phyloP scores from a whole-genome alignment of 1,140 invertebrate genomes.

The Hetaerina americana region DNA sequence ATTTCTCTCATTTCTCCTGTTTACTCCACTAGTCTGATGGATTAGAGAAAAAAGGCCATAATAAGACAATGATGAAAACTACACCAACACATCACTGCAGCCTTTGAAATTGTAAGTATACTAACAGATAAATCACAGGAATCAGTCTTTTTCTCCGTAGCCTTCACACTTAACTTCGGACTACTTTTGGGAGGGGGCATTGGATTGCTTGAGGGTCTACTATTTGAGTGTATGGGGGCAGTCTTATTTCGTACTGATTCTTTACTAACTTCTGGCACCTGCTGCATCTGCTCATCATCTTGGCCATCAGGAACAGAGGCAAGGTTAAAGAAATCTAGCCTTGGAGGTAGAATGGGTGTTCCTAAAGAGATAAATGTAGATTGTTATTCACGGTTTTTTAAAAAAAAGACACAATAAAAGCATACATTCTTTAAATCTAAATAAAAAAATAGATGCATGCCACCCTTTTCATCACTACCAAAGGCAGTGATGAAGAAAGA shows the following conservation, averaged over 20 bases:
- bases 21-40: slow-evolving; percentile 17
- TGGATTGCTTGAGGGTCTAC: neutral
- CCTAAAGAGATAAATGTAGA: slow-evolving; percentile 27
- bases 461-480: too few species aligned
- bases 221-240: neutral
- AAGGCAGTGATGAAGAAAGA: too few species aligned
- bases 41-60: neutral
- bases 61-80: neutral
- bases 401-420: too few species aligned
- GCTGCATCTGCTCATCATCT: slow-evolving; percentile 20
- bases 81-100: neutral
- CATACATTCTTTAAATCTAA: too few species aligned
- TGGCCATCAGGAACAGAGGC: slow-evolving; percentile 28
- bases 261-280: neutral
- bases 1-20: slow-evolving; percentile 22
- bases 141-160: neutral
- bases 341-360: slow-evolving; percentile 55
- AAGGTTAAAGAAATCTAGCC: slow-evolving; percentile 58
- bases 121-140: neutral
- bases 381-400: too few species aligned
- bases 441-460: too few species aligned
- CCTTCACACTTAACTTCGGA: neutral
- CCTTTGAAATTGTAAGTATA: neutral
- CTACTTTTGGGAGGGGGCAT: neutral
- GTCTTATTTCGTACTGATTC: neutral